phyloP scores from a whole-genome alignment of 2,113 vertebrate genomes.

The Talpa occidentalis region DNA sequence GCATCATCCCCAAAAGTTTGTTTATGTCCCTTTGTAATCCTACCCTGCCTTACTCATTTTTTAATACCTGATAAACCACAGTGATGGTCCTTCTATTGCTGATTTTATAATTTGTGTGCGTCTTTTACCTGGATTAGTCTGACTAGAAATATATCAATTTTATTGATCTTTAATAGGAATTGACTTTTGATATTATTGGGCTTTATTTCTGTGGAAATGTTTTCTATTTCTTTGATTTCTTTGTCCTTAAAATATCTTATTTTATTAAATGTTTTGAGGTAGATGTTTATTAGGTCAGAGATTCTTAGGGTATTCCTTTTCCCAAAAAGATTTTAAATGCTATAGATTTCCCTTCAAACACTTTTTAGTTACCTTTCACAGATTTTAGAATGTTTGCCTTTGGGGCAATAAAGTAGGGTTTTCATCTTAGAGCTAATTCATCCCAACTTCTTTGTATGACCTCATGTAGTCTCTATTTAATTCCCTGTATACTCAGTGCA shows the following conservation, averaged over 20 bases:
- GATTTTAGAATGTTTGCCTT: conserved; percentile 17
- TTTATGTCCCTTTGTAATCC: background rate
- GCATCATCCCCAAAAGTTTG: background rate
- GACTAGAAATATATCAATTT: background rate
- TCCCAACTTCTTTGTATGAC: background rate
- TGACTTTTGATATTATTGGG: background rate
- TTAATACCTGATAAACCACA: background rate
- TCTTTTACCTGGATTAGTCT: background rate
- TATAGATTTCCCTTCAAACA: background rate
- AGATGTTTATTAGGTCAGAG: background rate
- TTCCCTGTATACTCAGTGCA: background rate
- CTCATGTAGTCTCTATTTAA: background rate
- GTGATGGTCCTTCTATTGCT: background rate
- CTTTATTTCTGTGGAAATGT: background rate
- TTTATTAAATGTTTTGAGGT: background rate
- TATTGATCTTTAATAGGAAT: background rate
- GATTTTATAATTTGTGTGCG: background rate
- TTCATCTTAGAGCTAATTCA: background rate
- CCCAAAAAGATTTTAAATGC: background rate
- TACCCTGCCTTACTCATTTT: background rate
- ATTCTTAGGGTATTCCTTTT: background rate
- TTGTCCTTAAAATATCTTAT: background rate
- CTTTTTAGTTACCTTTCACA: background rate
- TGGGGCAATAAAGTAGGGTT: background rate
- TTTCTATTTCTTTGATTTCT: background rate